Base-by-base conservation (phyloP, 2,113 vertebrate genomes). In the Podarcis cretensis region DNA sequence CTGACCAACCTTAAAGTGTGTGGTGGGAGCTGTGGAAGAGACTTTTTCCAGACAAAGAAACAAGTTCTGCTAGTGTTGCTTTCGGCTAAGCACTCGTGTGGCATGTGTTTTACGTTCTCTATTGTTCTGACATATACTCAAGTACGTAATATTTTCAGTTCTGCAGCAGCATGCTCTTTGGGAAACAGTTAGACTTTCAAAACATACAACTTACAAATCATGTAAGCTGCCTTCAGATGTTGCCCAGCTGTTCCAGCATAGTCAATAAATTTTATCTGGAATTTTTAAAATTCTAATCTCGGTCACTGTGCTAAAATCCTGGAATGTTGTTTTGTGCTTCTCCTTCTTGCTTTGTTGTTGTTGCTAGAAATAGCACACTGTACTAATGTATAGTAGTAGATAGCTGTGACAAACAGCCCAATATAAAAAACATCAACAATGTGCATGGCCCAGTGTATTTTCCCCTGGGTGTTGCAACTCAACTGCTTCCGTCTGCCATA, bases 131-230 rank as follows among this genome's bases (percentile, higher is more conserved):
- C 87, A 79, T 88, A 83, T 35, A 89, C 77, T 82, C 48, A 32
- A 93, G 81, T n/a, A 87, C 91, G 81, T 80, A 94, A 84, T 87
- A n/a, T 90, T 94, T 94, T 91, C 84, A 85, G 48, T 92, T 93
- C 93, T 91, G 65, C 89, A 78, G 77, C 90, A 90, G 88, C 82
- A 91, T 89, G 13, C 76, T 94, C 77, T 30, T 76, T 94, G 92
- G 92, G 85, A 94, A 23, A 20, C 77, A 48, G 32, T 92, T 88
- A 86, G 86, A 86, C 91, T 94, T 88, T 76, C 89, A 75, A 93
- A 94, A 94, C 87, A 91, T 88, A 74, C 32, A 76, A 76, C 48
- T 73, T n/a, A 90, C 1, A 12, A 85, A 7, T 90, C 85, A 87
- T 84, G 71, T 71, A 90, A 93, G 85, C 74, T 90, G 75, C 80